Percentiles rank a stretch among this genome's conserved stretches.
phyloP scores from a whole-genome alignment of 2,888 invertebrate species.

The Cantharis lateralis region DNA sequence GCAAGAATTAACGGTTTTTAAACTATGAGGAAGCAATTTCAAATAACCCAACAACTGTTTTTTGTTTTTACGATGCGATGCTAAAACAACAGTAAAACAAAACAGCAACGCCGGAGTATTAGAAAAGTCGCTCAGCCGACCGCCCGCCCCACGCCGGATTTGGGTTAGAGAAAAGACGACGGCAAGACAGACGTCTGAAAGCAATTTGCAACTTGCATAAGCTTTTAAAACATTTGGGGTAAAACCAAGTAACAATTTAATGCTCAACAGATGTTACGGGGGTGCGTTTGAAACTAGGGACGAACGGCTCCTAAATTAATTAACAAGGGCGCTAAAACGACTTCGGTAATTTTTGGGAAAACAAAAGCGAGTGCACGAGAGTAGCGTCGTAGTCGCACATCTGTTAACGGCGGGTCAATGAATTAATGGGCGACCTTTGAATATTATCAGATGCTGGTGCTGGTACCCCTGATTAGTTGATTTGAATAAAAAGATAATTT shows the following conservation, averaged over 20 bases:
- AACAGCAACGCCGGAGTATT: not conserved
- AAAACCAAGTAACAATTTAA: slow-evolving; percentile 6
- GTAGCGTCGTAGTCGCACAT: not conserved
- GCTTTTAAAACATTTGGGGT: slow-evolving; percentile 13
- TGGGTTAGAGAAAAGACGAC: not conserved
- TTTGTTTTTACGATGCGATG: not conserved
- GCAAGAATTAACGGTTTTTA: not conserved
- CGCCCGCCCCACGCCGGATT: not conserved
- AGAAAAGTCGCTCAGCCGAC: not conserved
- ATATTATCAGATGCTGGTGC: not conserved
- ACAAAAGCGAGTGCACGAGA: not conserved
- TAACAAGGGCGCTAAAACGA: not conserved
- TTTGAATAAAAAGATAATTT: not conserved
- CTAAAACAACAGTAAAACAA: not conserved
- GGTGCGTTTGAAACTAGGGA: not conserved
- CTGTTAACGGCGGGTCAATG: not conserved
- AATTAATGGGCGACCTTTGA: not conserved
- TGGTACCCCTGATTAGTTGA: not conserved
- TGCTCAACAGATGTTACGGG: slow-evolving; percentile 7
- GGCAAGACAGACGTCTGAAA: not conserved
- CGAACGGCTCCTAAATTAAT: slow-evolving; percentile 1
- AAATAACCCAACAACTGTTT: not conserved
- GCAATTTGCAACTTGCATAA: not conserved
- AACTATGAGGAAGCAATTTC: not conserved
- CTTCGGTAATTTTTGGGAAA: not conserved